Evolutionary conservation across 2,113 vertebrate genomes (phyloP).

Genomic region (Puffinus mauretanicus): DNA sequence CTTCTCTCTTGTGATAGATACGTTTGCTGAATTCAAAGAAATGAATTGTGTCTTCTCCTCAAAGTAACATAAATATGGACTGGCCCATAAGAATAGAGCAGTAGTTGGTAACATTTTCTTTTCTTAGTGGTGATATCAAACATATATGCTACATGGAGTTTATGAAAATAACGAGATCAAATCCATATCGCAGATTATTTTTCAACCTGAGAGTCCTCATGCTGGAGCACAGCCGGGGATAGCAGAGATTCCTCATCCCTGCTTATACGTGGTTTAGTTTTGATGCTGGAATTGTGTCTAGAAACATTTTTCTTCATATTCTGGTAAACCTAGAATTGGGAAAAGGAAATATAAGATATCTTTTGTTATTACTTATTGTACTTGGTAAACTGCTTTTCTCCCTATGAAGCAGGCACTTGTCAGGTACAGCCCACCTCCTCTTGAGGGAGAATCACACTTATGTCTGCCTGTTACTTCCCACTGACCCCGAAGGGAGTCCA

Average conservation of each 20-base stretch:
- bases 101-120: not conserved
- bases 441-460: not conserved
- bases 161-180: not conserved
- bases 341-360: not conserved
- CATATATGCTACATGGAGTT: not conserved
- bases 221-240: not conserved
- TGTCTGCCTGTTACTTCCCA: not conserved
- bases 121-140: constrained; percentile 6
- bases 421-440: not conserved
- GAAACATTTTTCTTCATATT: not conserved
- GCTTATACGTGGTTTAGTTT: not conserved
- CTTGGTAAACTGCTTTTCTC: not conserved
- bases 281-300: not conserved
- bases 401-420: not conserved
- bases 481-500: not conserved
- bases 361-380: not conserved
- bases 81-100: not conserved
- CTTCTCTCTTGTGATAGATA: not conserved
- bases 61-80: not conserved
- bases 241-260: not conserved
- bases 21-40: not conserved
- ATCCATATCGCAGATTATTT: not conserved
- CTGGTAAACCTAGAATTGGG: constrained; percentile 63
- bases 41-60: not conserved
- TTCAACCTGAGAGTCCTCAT: constrained; percentile 14